Percentiles rank a stretch among this genome's conserved stretches.
Evolutionary conservation across 2,797 vertebrate species (phyloP).

Genomic region (Cheracebus regulus): DNA sequence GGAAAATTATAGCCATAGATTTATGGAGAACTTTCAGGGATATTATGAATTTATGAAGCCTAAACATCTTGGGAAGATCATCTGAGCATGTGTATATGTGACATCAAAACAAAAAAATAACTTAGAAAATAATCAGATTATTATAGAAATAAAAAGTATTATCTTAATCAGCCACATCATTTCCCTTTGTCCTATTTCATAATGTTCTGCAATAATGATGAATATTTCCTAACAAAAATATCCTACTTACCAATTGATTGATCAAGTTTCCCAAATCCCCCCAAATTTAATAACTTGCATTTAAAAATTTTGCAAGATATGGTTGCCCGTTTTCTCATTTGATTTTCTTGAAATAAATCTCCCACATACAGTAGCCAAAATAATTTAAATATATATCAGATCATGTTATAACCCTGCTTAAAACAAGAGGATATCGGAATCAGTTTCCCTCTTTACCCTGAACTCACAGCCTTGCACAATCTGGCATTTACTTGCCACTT

Average conservation of each 20-base stretch:
- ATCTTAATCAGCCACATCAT: not conserved
- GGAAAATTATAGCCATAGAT: not conserved
- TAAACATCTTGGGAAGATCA: not conserved
- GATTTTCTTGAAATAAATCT: not conserved
- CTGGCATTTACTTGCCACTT: not conserved
- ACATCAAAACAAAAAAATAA: not conserved
- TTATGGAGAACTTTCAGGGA: not conserved
- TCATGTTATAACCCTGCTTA: not conserved
- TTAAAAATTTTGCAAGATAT: not conserved
- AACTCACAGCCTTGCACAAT: not conserved
- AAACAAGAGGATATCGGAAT: not conserved
- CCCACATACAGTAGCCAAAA: not conserved
- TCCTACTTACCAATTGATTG: not conserved
- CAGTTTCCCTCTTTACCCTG: not conserved
- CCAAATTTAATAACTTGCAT: not conserved
- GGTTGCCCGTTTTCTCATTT: not conserved
- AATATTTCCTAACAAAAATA: not conserved
- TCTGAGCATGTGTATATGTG: not conserved
- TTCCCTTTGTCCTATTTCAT: not conserved
- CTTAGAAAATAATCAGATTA: not conserved
- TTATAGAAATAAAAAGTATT: not conserved
- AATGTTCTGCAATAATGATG: not conserved
- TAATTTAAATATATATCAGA: not conserved
- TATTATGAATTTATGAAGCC: not conserved
- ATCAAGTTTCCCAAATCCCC: not conserved